These are phyloP conservation scores for Chaetodon auriga DNA, from an alignment of 2,113 vertebrate genomes.

Conservation along the genomic window DNA sequence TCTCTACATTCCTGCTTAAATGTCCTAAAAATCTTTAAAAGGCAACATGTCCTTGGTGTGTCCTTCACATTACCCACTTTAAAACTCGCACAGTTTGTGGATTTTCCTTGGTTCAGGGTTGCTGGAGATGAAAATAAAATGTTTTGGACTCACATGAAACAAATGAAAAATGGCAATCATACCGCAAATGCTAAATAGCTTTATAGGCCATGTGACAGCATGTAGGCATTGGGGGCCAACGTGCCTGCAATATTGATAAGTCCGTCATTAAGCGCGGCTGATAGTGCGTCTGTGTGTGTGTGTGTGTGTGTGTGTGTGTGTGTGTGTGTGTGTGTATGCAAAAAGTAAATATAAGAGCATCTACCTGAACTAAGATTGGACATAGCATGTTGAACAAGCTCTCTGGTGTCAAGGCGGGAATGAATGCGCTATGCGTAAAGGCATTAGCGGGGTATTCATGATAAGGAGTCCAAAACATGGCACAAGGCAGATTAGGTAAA, in stretches of 20 bases:
- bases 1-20: conserved; percentile 2
- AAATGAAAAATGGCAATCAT: conserved; percentile 37
- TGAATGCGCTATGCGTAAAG: conserved; percentile 73
- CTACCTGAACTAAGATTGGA: conserved; percentile 21
- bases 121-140: conserved; percentile 32
- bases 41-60: conserved; percentile 81
- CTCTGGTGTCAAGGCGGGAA: conserved; percentile 49
- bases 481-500: conserved; percentile 67
- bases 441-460: conserved; percentile 58
- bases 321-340: background rate
- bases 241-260: conserved; percentile 67
- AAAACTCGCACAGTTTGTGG: conserved; percentile 19
- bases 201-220: conserved; percentile 57
- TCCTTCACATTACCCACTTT: conserved; percentile 77
- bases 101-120: conserved; percentile 2
- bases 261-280: conserved; percentile 52
- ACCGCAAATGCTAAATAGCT: conserved; percentile 45
- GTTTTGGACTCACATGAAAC: background rate
- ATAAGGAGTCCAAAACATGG: conserved; percentile 69
- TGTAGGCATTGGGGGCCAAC: conserved; percentile 37
- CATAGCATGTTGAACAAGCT: conserved; percentile 35
- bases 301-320: conserved; percentile 15
- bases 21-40: conserved; percentile 34
- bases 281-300: conserved; percentile 16
- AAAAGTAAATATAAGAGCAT: conserved; percentile 6